A percentile compares a stretch with the other conserved stretches of the same genome.
Conservation (phyloP, 2,113 vertebrate species). For the Gadus chalcogrammus region DNA sequence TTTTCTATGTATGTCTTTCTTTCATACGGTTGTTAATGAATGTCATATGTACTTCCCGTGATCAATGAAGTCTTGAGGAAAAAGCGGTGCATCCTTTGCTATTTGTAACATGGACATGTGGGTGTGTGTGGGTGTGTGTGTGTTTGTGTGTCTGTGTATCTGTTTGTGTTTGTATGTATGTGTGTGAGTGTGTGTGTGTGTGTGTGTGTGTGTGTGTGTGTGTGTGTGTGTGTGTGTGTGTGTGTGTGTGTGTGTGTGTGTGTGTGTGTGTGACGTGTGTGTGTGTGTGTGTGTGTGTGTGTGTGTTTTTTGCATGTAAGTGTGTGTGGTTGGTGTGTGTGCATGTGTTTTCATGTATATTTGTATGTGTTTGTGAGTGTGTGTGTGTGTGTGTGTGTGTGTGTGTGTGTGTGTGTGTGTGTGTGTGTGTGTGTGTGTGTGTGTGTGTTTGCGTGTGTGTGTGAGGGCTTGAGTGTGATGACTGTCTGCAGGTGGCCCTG, state of each 20-base stretch:
- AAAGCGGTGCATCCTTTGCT: no score
- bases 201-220: constrained; percentile 6
- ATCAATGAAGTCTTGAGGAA: no score
- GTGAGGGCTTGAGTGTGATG: neutral
- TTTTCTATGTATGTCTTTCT: neutral
- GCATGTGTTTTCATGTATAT: constrained; percentile 12
- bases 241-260: neutral
- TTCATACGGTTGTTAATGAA: neutral
- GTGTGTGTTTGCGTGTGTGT: neutral
- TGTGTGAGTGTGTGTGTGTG: constrained; percentile 6
- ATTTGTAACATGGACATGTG: neutral
- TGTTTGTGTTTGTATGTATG: constrained; percentile 2
- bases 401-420: constrained; percentile 4
- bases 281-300: neutral
- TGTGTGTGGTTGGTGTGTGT: neutral
- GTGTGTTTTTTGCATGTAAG: neutral
- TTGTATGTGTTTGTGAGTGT: neutral
- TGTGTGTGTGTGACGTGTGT: neutral
- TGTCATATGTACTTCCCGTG: no score
- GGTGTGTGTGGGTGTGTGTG: neutral
- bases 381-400: no score
- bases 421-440: constrained; percentile 2
- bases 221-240: no score
- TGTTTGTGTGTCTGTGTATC: neutral
- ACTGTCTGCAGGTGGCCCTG: no score